Conservation (phyloP, 2,797 vertebrate species). For the Leuciscus waleckii region DNA sequence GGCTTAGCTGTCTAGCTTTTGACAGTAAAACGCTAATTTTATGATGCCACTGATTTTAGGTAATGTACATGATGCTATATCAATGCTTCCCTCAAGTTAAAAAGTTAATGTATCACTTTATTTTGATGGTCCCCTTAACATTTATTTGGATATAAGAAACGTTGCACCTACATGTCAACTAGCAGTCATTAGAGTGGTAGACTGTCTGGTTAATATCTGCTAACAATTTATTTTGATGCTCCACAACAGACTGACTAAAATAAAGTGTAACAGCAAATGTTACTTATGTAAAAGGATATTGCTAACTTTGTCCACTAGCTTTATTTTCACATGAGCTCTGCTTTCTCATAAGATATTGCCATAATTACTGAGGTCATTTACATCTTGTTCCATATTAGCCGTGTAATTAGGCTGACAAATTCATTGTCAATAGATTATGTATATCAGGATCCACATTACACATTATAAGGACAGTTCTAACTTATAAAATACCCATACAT, state of each 20-base stretch:
- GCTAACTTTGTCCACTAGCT: slow-evolving; percentile 2
- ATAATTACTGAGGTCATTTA: slow-evolving; percentile 25
- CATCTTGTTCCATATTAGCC: slow-evolving; percentile 60
- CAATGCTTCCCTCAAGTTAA: not conserved
- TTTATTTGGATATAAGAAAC: no score
- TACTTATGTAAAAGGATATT: slow-evolving; percentile 8
- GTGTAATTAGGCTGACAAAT: slow-evolving; percentile 39
- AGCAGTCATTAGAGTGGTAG: no score
- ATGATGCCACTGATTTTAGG: not conserved
- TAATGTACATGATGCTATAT: not conserved
- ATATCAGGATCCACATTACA: slow-evolving; percentile 20
- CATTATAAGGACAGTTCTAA: not conserved
- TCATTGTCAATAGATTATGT: slow-evolving; percentile 26
- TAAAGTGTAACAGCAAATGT: not conserved
- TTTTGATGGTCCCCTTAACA: not conserved
- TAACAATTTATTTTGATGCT: no score
- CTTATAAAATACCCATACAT: not conserved
- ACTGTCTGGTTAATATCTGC: no score
- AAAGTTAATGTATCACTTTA: not conserved
- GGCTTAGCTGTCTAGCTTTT: slow-evolving; percentile 13
- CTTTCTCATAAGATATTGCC: slow-evolving; percentile 52
- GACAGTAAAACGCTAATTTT: not conserved
- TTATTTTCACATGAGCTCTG: slow-evolving; percentile 26
- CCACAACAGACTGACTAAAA: no score
- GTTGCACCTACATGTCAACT: no score